Percentiles rank a stretch among this genome's conserved stretches.
Evolutionary conservation across 2,797 vertebrate species (phyloP).

Genomic region (Eulemur albifrons): DNA sequence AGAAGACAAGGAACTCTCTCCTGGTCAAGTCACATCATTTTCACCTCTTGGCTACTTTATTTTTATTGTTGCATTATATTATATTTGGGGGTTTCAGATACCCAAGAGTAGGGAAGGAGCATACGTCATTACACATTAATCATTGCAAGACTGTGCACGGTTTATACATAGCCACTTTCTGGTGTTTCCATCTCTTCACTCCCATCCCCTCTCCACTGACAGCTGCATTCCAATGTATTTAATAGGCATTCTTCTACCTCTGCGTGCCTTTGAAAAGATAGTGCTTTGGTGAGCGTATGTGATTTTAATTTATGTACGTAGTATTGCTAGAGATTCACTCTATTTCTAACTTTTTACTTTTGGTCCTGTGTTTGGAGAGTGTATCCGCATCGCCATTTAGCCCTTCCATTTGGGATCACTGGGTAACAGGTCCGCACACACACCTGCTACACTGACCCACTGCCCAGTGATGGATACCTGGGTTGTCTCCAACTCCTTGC

Average conservation of each 20-base stretch:
- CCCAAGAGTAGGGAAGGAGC: neutral
- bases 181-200: neutral
- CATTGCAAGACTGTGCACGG: fast-evolving
- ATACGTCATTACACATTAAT: fast-evolving
- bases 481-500: neutral
- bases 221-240: neutral
- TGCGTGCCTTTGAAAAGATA: neutral
- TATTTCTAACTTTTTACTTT: neutral
- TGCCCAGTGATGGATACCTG: neutral
- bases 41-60: neutral
- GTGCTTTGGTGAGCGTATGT: neutral
- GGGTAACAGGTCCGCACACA: fast-evolving
- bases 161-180: neutral
- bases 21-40: neutral
- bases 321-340: neutral
- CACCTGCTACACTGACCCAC: neutral
- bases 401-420: neutral
- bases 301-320: neutral
- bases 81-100: neutral
- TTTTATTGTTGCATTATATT: neutral
- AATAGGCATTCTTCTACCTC: neutral
- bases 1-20: neutral
- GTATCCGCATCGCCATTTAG: neutral
- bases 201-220: neutral
- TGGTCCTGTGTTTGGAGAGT: neutral